These are phyloP conservation scores for Trichomalopsis sarcophagae DNA, from an alignment of 1,140 invertebrate species.

Conservation along the genomic window DNA sequence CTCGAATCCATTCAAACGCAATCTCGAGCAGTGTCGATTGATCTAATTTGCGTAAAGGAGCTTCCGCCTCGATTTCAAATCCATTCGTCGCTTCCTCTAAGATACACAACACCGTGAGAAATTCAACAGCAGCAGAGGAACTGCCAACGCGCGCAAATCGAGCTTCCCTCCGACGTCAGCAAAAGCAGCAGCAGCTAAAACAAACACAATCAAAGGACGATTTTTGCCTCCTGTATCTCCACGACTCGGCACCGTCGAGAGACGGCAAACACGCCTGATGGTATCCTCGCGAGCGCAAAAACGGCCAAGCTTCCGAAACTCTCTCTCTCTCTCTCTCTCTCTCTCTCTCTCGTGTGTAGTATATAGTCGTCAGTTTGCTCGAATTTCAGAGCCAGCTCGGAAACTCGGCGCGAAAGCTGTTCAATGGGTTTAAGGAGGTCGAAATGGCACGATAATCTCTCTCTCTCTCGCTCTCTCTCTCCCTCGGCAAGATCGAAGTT, in stretches of 20 bases:
- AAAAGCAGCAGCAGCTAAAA: constrained; percentile 27
- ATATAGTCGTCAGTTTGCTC: constrained; percentile 6
- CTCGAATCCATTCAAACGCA: neutral
- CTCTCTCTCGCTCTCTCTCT: neutral
- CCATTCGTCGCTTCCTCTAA: neutral
- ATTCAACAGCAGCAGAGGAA: neutral
- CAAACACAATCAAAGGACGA: constrained; percentile 52
- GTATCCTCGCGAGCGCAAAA: neutral
- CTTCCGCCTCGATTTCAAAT: neutral
- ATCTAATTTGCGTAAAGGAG: neutral
- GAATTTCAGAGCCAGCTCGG: constrained; percentile 15
- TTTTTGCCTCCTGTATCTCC: constrained; percentile 30
- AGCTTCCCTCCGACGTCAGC: constrained; percentile 9
- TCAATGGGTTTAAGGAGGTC: constrained; percentile 48
- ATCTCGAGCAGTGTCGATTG: neutral
- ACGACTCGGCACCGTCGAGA: no score
- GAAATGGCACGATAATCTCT: constrained; percentile 46
- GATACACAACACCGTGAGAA: neutral
- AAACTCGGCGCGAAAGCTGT: constrained; percentile 7
- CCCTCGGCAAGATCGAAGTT: constrained; percentile 10
- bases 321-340: neutral
- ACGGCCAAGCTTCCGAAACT: neutral
- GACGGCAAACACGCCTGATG: neutral
- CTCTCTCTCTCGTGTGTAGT: no score
- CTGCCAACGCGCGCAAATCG: constrained; percentile 2